These are phyloP conservation scores for Apostichopus californicus DNA, from an alignment of 35 echinoderm and acorn worm genomes.

Conservation along the genomic window DNA sequence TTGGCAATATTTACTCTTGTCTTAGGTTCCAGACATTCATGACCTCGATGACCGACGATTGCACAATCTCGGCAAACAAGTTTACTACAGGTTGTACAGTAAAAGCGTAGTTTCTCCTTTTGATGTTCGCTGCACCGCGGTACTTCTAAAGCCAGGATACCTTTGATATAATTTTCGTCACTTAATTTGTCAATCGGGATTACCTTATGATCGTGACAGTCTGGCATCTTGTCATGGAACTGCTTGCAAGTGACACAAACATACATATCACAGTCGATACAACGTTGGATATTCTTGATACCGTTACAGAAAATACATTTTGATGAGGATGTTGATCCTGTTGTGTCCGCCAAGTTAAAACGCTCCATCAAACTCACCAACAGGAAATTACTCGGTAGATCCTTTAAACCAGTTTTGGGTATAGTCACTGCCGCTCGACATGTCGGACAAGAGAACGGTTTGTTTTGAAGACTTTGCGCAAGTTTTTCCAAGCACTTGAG, in stretches of 20 bases:
- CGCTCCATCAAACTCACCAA: constrained; percentile 14
- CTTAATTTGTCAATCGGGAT: background rate
- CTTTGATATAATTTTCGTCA: background rate
- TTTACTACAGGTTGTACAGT: constrained; percentile 39
- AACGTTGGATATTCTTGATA: background rate
- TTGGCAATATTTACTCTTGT: background rate
- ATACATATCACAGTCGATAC: background rate
- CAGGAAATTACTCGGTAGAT: constrained; percentile 2
- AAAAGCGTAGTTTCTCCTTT: constrained; percentile 22
- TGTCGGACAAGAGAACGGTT: constrained; percentile 28
- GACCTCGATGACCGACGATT: background rate
- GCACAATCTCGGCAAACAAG: constrained; percentile 71
- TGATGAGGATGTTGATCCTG: background rate
- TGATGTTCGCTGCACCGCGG: background rate
- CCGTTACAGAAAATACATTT: background rate
- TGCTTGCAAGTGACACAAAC: background rate
- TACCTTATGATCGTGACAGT: background rate
- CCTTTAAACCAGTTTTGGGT: background rate
- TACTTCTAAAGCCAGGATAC: background rate
- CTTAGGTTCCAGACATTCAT: background rate
- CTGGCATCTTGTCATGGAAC: background rate
- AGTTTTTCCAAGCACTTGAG: background rate
- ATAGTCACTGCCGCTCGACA: background rate
- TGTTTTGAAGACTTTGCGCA: background rate
- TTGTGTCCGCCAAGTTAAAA: background rate